A percentile compares a stretch with the other conserved stretches of the same genome.
Evolutionary conservation across 2,113 vertebrate species (phyloP).

Genomic region (Coptodon bakossiorum): DNA sequence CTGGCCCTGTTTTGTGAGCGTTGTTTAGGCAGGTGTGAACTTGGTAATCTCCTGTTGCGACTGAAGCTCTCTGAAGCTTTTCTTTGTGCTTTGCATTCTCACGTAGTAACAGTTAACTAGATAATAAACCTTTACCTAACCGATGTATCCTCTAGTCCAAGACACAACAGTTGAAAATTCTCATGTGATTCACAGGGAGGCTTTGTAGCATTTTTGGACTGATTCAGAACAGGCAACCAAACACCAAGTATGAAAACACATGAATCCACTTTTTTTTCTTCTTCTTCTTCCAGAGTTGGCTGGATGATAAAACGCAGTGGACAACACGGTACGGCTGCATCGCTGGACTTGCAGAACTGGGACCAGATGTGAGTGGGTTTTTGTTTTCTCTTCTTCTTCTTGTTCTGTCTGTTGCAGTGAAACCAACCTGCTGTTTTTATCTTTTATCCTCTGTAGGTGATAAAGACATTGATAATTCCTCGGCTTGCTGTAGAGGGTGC

Average conservation of each 20-base stretch:
- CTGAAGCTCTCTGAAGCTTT: background rate
- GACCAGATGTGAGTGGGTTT: slow-evolving; percentile 77
- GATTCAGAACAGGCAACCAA: background rate
- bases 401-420: background rate
- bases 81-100: background rate
- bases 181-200: background rate
- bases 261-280: background rate
- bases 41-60: background rate
- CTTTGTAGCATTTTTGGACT: background rate
- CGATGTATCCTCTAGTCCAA: background rate
- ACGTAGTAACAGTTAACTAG: background rate
- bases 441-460: slow-evolving; percentile 69
- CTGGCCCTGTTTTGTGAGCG: background rate
- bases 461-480: slow-evolving; percentile 87
- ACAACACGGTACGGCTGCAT: slow-evolving; percentile 90
- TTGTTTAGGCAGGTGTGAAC: background rate
- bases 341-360: slow-evolving; percentile 86
- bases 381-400: background rate
- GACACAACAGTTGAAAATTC: background rate
- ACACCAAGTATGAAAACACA: background rate
- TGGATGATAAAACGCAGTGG: slow-evolving; percentile 92
- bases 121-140: background rate
- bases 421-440: background rate
- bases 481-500: slow-evolving; percentile 81
- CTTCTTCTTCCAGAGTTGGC: slow-evolving; percentile 73